phyloP scores from a whole-genome alignment of 2,113 vertebrate genomes.

The Urocitellus parryii region DNA sequence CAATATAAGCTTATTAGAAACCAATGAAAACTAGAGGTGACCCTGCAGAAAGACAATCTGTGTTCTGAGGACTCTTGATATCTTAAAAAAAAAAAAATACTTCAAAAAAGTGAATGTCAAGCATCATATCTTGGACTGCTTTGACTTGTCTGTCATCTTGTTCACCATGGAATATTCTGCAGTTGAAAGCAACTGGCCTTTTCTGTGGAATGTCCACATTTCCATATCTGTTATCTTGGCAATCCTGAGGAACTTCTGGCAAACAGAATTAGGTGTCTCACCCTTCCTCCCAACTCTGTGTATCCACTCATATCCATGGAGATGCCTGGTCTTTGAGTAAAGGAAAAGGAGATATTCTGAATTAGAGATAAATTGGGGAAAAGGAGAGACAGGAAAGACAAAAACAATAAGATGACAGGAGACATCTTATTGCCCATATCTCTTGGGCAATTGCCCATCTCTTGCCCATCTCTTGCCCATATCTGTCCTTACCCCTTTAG shows the following conservation, averaged over 20 bases:
- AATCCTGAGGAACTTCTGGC: not conserved
- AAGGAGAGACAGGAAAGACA: not conserved
- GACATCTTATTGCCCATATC: not conserved
- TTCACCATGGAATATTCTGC: not conserved
- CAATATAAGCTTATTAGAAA: not conserved
- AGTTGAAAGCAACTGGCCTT: slow-evolving; percentile 16
- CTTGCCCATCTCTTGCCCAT: not conserved
- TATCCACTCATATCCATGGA: not conserved
- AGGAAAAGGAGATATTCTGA: not conserved
- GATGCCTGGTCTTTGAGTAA: not conserved
- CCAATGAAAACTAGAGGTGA: not conserved
- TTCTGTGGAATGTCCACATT: not conserved
- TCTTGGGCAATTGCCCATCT: too few relatives aligned
- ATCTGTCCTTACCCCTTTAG: not conserved
- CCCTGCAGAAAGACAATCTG: not conserved
- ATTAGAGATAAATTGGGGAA: not conserved
- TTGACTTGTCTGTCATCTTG: not conserved
- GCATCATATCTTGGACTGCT: not conserved
- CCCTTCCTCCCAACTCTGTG: not conserved
- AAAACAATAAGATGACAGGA: too few relatives aligned
- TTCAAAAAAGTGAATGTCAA: not conserved
- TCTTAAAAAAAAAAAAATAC: not conserved
- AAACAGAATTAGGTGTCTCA: not conserved
- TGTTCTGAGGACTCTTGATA: not conserved
- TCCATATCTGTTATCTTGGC: not conserved